Conservation (phyloP, 2,113 vertebrate genomes). For the Aldabrachelys gigantea region DNA sequence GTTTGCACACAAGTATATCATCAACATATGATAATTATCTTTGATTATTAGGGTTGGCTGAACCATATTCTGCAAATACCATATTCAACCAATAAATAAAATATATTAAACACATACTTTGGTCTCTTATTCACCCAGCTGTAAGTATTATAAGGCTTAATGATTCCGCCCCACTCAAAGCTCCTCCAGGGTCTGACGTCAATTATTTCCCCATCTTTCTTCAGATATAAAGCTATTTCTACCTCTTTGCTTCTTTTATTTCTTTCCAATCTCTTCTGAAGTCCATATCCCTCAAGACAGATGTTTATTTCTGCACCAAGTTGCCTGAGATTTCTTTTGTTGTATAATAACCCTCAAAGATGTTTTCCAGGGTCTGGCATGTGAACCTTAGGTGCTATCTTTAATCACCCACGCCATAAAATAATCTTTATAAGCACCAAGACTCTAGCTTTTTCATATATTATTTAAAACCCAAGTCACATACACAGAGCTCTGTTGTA, state of each 20-base stretch:
- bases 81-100: conserved; percentile 48
- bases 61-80: conserved; percentile 31
- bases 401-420: conserved; percentile 11
- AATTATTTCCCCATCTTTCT: not conserved
- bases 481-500: not conserved
- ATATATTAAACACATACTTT: conserved; percentile 31
- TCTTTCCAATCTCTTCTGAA: conserved; percentile 10
- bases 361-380: not conserved
- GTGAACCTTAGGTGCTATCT: not conserved
- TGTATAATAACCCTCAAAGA: not conserved
- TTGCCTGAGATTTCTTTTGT: not conserved
- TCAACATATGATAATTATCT: not conserved
- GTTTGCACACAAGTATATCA: conserved; percentile 5
- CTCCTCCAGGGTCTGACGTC: not conserved
- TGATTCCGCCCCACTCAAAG: not conserved
- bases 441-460: not conserved
- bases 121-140: conserved; percentile 9
- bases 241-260: not conserved
- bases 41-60: conserved; percentile 23
- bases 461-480: conserved; percentile 8
- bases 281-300: not conserved
- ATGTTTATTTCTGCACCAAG: conserved; percentile 6
- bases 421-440: not conserved
- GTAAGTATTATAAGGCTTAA: not conserved
- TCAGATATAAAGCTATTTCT: not conserved